Evolutionary conservation across 2,888 invertebrate species (phyloP), one percentile per base, ranked within the genome.

Genomic region (Cabera pusaria): DNA sequence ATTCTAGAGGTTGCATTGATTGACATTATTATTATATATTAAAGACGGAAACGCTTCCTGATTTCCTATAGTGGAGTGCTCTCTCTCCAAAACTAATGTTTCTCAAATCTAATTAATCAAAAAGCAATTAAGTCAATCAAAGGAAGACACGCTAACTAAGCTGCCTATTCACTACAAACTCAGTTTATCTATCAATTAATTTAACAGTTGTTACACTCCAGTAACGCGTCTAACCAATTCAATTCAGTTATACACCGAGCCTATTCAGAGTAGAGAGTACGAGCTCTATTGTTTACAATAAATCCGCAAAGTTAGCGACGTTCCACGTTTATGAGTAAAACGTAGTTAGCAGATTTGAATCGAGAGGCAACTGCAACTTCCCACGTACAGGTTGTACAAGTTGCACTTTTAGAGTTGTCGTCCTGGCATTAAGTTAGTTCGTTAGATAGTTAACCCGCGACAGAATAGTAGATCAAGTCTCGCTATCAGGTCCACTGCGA

Each of bases 401-500:
- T 64, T 64, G 61, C 52, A 51, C 61, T 64, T 58, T 59, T 62
- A 59, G 49, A 48, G 66, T 68, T 72, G 56, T 62, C 68, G 74
- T 77, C 73, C 70, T 70, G 67, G 72, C n/a, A n/a, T n/a, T n/a
- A n/a, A 66, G 65, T 64, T 77, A 69, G 65, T 64, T 78, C 71
- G 71, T 75, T 76, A 78, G 72, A 72, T 71, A 76, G 77, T 72
- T 78, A 70, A 64, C 71, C 66, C 69, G 44, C 66, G 56, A 59
- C 67, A 71, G 66, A 75, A 72, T 63, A 65, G 71, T 72, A 68
- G 77, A 81, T 83, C 79, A 76, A 69, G 65, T 64, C 71, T 64
- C 74, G 70, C 75, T 79, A 84, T 85, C 84, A 83, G 86, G 81
- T 84, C 78, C 66, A 79, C 78, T 72, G 76, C 79, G 77, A 85